Percentiles rank a stretch among this genome's conserved stretches.
phyloP scores from a whole-genome alignment of 2,113 vertebrate genomes.

The Halcyon senegalensis region DNA sequence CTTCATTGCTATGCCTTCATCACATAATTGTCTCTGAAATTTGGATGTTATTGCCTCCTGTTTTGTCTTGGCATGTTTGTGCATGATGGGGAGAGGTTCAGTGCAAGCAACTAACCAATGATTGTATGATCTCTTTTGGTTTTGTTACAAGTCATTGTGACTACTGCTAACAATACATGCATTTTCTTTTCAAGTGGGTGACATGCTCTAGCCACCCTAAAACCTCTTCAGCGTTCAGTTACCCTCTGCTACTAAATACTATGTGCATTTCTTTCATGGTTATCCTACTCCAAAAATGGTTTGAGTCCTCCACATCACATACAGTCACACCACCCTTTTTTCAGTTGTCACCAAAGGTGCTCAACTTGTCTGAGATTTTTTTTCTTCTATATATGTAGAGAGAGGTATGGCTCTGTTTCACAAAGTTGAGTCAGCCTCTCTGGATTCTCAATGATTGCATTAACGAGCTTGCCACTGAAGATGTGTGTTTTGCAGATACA shows the following conservation, averaged over 20 bases:
- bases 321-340: background rate
- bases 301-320: background rate
- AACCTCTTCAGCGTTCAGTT: background rate
- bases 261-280: background rate
- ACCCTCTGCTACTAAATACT: background rate
- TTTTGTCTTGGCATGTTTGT: background rate
- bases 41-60: background rate
- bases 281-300: background rate
- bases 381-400: background rate
- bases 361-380: background rate
- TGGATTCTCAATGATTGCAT: background rate
- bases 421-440: background rate
- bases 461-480: background rate
- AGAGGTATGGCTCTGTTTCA: background rate
- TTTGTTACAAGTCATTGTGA: background rate
- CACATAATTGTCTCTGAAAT: background rate
- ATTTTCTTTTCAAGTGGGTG: background rate
- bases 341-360: background rate
- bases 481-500: background rate
- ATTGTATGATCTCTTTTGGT: background rate
- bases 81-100: background rate
- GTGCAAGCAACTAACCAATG: fast-evolving
- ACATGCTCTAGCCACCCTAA: background rate
- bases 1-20: background rate
- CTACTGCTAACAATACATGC: background rate